phyloP scores from a whole-genome alignment of 2,113 vertebrate genomes.

The Todiramphus saurophagus region DNA sequence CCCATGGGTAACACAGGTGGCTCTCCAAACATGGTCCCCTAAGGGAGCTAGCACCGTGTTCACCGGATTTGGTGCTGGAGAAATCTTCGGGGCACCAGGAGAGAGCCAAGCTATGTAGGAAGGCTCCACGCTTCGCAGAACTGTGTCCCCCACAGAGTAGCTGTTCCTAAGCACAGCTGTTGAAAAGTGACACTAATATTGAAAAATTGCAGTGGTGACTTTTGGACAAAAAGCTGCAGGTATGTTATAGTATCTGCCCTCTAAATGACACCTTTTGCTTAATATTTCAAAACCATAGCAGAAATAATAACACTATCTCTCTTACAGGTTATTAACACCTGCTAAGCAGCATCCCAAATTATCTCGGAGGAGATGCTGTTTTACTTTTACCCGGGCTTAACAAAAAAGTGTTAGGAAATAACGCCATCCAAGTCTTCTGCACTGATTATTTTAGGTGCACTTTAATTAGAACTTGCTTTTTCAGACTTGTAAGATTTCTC shows the following conservation, averaged over 20 bases:
- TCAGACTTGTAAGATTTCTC: background rate
- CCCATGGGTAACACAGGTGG: background rate
- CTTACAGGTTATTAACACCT: background rate
- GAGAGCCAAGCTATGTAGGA: accelerated
- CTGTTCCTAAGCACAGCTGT: background rate
- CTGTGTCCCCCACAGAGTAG: accelerated
- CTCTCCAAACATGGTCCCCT: accelerated
- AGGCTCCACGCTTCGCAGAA: background rate
- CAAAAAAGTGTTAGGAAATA: conserved; percentile 46
- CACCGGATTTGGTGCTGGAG: background rate
- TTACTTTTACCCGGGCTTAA: background rate
- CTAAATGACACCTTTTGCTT: background rate
- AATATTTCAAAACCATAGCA: background rate
- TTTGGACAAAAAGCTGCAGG: background rate
- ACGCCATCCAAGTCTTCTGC: conserved; percentile 29
- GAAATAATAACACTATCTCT: background rate
- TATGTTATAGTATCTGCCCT: background rate
- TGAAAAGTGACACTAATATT: background rate
- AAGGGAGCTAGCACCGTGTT: accelerated
- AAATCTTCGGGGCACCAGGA: background rate
- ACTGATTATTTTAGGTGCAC: conserved; percentile 20
- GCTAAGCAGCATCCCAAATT: background rate
- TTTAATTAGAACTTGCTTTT: conserved; percentile 40
- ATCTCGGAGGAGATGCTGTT: background rate
- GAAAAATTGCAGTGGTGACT: background rate